Base-by-base conservation (phyloP, 2,888 invertebrate species). In the Temnothorax unifasciatus region DNA sequence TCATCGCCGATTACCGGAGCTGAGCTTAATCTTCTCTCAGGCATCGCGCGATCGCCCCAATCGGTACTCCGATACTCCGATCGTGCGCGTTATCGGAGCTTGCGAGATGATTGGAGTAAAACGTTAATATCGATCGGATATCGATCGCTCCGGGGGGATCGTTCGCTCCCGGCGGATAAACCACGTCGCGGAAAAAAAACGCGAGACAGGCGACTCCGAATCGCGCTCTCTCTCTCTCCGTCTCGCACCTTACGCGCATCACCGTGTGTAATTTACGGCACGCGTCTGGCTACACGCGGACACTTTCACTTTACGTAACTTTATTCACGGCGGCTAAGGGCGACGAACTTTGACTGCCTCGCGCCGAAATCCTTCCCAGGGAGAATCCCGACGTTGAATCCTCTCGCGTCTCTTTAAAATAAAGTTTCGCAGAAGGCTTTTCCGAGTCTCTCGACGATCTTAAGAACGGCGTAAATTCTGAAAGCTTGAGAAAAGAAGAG, bases 221-320 rank as follows among this genome's bases (percentile, higher is more conserved):
- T 50, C 21, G n/a, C 74, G 13, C 54, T 41, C 25, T 21, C 41
- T 41, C n/a, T 34, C 57, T 21, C 21, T 21, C 21, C n/a, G 29
- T 47, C 47, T 34, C 21, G 59, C 57, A 50, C 61, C 50, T 77
- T 77, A 44, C 38, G 77, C 82, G 77, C 82, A 77, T 84, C 79
- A 68, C 44, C 47, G 50, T 82, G 50, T 82, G 38, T 87, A 34
- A 87, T 88, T 82, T 84, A 74, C 81, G 63, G 64, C 79, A 64
- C 52, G 68, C 84, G 79, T 75, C 83, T 85, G 83, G 83, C 83
- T 15, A 74, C 79, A 83, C 73, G 71, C 25, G 76, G 74, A n/a
- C 52, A 89, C 89, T 89, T 89, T 89, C 89, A 89, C 89, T 89
- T 89, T 87, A 87, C 85, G 86, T 89, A 89, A 89, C 83, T 81